Conservation (phyloP, 2,113 vertebrate genomes). For the Monarcha castaneiventris region DNA sequence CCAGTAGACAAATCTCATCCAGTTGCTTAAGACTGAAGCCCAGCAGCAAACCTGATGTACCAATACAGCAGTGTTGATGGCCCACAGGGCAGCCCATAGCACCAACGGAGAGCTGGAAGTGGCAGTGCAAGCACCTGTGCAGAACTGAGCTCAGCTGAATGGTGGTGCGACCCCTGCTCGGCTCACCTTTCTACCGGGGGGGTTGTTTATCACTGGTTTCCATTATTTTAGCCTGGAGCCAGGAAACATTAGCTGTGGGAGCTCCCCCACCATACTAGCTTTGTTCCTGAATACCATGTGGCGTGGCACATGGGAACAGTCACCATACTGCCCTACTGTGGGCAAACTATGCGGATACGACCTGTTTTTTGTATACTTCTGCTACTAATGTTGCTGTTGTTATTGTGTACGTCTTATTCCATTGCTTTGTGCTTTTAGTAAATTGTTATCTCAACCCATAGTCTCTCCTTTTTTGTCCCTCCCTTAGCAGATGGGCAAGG, state of each 20-base stretch:
- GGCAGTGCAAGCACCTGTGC: too few relatives aligned
- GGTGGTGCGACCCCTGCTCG: fast-evolving
- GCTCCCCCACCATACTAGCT: not conserved
- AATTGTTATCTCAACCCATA: not conserved
- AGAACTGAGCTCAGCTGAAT: not conserved
- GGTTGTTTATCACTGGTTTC: not conserved
- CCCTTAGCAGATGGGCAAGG: not conserved
- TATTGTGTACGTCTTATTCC: not conserved
- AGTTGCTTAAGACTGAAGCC: not conserved
- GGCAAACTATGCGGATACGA: fast-evolving
- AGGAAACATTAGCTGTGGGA: not conserved
- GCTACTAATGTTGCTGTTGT: not conserved
- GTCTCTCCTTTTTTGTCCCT: not conserved
- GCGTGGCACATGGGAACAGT: not conserved
- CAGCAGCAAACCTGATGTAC: not conserved
- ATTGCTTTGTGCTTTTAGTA: not conserved
- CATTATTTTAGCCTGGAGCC: not conserved
- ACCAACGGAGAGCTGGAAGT: fast-evolving
- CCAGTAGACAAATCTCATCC: not conserved
- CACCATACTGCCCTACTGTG: not conserved
- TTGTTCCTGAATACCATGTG: not conserved
- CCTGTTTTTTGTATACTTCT: not conserved
- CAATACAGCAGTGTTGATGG: fast-evolving
- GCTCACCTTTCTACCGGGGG: not conserved
- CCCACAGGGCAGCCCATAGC: not conserved